Conservation (phyloP, 2,888 invertebrate species). For the Choristoneura rosaceana region DNA sequence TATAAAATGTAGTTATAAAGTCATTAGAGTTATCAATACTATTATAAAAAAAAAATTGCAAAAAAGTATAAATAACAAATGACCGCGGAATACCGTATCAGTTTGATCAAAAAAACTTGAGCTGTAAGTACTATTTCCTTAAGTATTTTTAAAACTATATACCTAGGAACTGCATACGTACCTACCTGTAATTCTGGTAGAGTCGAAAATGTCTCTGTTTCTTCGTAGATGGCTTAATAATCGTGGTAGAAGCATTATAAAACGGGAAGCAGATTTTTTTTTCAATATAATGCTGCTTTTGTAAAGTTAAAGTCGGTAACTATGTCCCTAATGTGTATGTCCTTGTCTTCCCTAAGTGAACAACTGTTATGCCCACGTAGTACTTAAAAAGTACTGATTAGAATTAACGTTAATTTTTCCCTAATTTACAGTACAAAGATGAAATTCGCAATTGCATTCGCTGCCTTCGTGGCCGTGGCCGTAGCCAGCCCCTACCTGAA, state of each 20-base stretch:
- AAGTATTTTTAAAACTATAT: neutral
- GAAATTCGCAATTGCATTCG: slow-evolving; percentile 68
- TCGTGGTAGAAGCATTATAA: too few relatives aligned
- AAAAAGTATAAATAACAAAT: slow-evolving; percentile 25
- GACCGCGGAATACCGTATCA: slow-evolving; percentile 8
- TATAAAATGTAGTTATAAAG: slow-evolving; percentile 26
- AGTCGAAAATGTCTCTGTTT: neutral
- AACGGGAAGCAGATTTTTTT: too few relatives aligned
- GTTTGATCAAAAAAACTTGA: slow-evolving; percentile 35
- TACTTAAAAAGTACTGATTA: too few relatives aligned
- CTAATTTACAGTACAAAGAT: slow-evolving; percentile 55
- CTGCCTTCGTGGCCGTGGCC: slow-evolving; percentile 60
- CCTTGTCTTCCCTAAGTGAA: too few relatives aligned
- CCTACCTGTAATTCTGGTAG: neutral
- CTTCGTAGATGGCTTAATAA: neutral
- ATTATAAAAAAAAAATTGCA: slow-evolving; percentile 18
- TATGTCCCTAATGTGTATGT: too few relatives aligned
- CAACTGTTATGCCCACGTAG: too few relatives aligned
- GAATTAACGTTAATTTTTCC: neutral
- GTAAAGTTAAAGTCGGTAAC: too few relatives aligned
- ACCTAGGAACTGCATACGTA: neutral
- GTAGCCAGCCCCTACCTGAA: slow-evolving; percentile 52
- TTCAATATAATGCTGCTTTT: too few relatives aligned
- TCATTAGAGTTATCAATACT: slow-evolving; percentile 21
- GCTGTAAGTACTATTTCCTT: slow-evolving; percentile 29